A percentile compares a stretch with the other conserved stretches of the same genome.
phyloP scores from a whole-genome alignment of 2,888 invertebrate genomes.

The Drosophila mimetica region DNA sequence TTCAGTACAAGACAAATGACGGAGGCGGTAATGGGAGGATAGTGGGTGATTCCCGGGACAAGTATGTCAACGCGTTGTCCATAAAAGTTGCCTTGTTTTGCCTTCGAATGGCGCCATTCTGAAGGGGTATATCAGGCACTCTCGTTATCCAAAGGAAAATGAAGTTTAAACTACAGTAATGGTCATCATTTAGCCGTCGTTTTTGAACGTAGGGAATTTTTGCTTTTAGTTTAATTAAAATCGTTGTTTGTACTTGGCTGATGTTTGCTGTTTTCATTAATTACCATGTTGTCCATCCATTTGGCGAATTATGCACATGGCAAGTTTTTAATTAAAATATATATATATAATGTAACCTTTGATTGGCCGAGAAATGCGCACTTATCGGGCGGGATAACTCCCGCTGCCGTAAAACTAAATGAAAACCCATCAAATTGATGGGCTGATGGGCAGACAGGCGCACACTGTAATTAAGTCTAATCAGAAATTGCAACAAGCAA shows the following conservation, averaged over 20 bases:
- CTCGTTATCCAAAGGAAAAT: not conserved
- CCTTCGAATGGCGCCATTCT: not conserved
- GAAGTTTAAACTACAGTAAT: not conserved
- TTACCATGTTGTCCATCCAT: conserved; percentile 70
- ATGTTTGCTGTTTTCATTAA: conserved; percentile 59
- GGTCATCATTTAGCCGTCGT: conserved; percentile 4
- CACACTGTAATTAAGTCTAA: conserved; percentile 79
- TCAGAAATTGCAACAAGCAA: conserved; percentile 78
- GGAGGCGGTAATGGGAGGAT: conserved; percentile 25
- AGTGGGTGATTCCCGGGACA: conserved; percentile 32
- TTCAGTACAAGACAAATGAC: conserved; percentile 64
- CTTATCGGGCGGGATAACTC: not conserved
- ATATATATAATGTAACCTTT: conserved; percentile 76
- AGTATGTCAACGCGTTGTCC: conserved; percentile 64
- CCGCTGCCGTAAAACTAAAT: conserved; percentile 33
- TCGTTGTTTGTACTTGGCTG: conserved; percentile 49
- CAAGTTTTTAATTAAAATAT: conserved; percentile 76
- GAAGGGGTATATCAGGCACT: not conserved
- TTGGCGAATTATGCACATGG: conserved; percentile 76
- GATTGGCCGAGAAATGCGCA: conserved; percentile 50
- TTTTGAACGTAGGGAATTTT: conserved; percentile 27
- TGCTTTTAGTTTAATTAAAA: conserved; percentile 76
- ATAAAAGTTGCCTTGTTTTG: conserved; percentile 49
- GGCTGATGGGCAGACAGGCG: conserved; percentile 54
- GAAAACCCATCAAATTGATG: conserved; percentile 71